phyloP scores from a whole-genome alignment of 2,797 vertebrate species.

The Myripristis murdjan region DNA sequence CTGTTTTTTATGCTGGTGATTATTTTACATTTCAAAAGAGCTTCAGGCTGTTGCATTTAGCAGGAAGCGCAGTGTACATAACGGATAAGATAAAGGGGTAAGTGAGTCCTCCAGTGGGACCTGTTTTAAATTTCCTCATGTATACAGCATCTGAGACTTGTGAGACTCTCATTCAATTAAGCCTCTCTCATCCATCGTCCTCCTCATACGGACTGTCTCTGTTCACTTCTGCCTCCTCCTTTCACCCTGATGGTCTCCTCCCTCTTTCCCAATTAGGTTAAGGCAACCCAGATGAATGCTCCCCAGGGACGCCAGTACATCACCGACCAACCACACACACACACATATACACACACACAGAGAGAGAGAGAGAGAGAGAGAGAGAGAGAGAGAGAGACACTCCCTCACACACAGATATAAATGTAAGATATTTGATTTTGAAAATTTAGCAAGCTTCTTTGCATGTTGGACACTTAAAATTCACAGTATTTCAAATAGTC shows the following conservation, averaged over 20 bases:
- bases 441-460: constrained; percentile 38
- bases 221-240: constrained; percentile 53
- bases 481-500: constrained; percentile 49
- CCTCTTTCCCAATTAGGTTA: constrained; percentile 72
- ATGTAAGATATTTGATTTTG: constrained; percentile 39
- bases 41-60: constrained; percentile 44
- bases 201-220: constrained; percentile 67
- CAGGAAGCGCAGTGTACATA: constrained; percentile 33
- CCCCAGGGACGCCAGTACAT: constrained; percentile 65
- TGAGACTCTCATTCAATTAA: constrained; percentile 80
- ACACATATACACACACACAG: constrained; percentile 22
- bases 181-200: constrained; percentile 54
- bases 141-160: constrained; percentile 67
- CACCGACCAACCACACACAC: constrained; percentile 20
- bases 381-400: no score
- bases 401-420: constrained; percentile 4
- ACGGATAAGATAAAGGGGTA: constrained; percentile 51
- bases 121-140: constrained; percentile 69
- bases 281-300: constrained; percentile 72
- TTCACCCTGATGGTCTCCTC: constrained; percentile 57
- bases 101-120: constrained; percentile 52
- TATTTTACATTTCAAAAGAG: constrained; percentile 51
- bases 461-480: constrained; percentile 40
- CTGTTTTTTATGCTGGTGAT: constrained; percentile 57
- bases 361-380: no score